Percentiles rank a stretch among this genome's conserved stretches.
Conservation (phyloP, 1,140 invertebrate species). For the Saxidomus purpurata region DNA sequence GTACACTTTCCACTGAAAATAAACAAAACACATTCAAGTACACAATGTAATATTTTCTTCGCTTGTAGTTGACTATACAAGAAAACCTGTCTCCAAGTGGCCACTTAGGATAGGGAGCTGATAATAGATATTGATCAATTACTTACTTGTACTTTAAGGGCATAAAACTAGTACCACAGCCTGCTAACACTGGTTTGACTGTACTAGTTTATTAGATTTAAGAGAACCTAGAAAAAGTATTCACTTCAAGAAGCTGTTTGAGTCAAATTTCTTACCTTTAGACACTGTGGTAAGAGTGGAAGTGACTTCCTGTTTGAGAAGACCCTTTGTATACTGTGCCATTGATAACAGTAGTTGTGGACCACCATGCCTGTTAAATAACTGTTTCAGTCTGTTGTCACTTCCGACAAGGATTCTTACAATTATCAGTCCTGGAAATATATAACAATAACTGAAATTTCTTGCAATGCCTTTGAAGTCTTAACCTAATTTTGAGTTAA, state of each 20-base stretch:
- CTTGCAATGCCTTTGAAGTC: too few relatives aligned
- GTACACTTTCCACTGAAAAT: slow-evolving; percentile 33
- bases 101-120: neutral
- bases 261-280: slow-evolving; percentile 52
- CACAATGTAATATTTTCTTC: neutral
- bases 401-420: slow-evolving; percentile 61
- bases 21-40: neutral
- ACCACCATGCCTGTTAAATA: slow-evolving; percentile 71
- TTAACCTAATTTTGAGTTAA: too few relatives aligned
- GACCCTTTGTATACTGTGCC: slow-evolving; percentile 52
- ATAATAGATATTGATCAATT: too few relatives aligned
- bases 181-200: too few relatives aligned
- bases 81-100: neutral
- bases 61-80: neutral
- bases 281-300: slow-evolving; percentile 57
- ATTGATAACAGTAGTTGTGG: slow-evolving; percentile 64
- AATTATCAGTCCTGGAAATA: slow-evolving; percentile 67
- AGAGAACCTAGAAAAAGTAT: neutral
- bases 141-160: too few relatives aligned
- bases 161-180: too few relatives aligned
- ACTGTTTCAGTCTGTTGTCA: slow-evolving; percentile 64
- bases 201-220: neutral
- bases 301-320: slow-evolving; percentile 60
- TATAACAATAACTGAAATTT: too few relatives aligned
- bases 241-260: neutral